These are phyloP conservation scores for Imbricaverruca yamaguchii DNA, from an alignment of 2,888 invertebrate species.

Conservation along the genomic window DNA sequence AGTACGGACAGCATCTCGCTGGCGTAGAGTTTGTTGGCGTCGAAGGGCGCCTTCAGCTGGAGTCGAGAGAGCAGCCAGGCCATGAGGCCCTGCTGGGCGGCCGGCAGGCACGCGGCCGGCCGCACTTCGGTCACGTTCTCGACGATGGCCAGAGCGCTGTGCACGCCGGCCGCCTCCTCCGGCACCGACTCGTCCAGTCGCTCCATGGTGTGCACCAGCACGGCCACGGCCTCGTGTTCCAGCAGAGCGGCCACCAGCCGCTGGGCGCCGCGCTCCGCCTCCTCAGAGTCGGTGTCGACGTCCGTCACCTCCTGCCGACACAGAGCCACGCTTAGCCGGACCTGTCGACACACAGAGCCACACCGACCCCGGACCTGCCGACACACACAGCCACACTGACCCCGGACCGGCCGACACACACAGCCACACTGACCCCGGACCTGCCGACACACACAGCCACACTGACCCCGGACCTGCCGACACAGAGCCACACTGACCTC, in stretches of 20 bases:
- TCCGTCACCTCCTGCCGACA: slow-evolving; percentile 75
- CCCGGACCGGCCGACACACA: no score
- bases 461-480: no score
- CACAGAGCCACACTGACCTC: no score
- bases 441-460: no score
- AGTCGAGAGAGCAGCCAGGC: slow-evolving; percentile 87
- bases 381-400: no score
- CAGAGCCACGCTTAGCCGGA: neutral
- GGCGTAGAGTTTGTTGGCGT: slow-evolving; percentile 88
- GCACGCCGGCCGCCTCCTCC: slow-evolving; percentile 93
- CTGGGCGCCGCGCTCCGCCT: slow-evolving; percentile 72
- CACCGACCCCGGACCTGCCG: no score
- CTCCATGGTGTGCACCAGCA: slow-evolving; percentile 86
- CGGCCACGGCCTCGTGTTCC: slow-evolving; percentile 79
- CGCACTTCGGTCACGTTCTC: slow-evolving; percentile 92
- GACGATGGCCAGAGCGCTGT: slow-evolving; percentile 83
- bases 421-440: no score
- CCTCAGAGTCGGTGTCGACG: slow-evolving; percentile 79
- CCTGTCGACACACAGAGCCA: no score
- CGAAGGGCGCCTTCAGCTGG: slow-evolving; percentile 81
- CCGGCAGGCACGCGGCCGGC: slow-evolving; percentile 72
- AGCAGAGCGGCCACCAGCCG: slow-evolving; percentile 78
- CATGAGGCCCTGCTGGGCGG: slow-evolving; percentile 81
- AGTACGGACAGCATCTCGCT: slow-evolving; percentile 94
- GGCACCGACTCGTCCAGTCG: slow-evolving; percentile 76